phyloP scores from a whole-genome alignment of 2,888 invertebrate species.

The Diarsia mendica region DNA sequence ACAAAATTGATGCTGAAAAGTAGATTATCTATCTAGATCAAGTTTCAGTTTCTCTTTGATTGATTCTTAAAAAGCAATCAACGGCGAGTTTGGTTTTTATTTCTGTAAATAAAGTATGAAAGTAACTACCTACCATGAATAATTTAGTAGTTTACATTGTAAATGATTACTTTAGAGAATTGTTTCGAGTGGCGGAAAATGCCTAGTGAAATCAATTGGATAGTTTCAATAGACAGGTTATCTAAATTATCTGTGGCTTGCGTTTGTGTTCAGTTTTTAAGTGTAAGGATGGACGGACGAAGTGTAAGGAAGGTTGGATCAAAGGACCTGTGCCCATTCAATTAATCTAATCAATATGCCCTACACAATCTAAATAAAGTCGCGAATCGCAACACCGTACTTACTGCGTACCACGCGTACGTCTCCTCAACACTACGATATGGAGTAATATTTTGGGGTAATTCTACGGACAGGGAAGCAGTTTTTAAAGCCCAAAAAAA shows the following conservation, averaged over 20 bases:
- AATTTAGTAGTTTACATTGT: neutral
- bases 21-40: neutral
- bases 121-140: neutral
- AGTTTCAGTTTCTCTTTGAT: neutral
- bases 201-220: slow-evolving; percentile 4
- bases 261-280: neutral
- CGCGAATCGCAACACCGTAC: too few species aligned
- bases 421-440: too few species aligned
- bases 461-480: too few species aligned
- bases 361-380: too few species aligned
- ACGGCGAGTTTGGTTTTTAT: neutral
- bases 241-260: slow-evolving; percentile 23
- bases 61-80: neutral
- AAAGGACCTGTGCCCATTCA: neutral
- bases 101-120: neutral
- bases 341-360: neutral
- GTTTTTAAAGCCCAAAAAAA: too few species aligned
- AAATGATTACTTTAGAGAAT: neutral
- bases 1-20: neutral
- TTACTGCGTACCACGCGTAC: too few species aligned
- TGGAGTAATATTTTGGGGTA: too few species aligned
- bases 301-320: neutral
- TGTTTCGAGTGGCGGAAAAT: slow-evolving; percentile 25
- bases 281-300: neutral
- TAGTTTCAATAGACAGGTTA: neutral